phyloP scores from a whole-genome alignment of 1,140 invertebrate genomes.

The Charaxes varanes region DNA sequence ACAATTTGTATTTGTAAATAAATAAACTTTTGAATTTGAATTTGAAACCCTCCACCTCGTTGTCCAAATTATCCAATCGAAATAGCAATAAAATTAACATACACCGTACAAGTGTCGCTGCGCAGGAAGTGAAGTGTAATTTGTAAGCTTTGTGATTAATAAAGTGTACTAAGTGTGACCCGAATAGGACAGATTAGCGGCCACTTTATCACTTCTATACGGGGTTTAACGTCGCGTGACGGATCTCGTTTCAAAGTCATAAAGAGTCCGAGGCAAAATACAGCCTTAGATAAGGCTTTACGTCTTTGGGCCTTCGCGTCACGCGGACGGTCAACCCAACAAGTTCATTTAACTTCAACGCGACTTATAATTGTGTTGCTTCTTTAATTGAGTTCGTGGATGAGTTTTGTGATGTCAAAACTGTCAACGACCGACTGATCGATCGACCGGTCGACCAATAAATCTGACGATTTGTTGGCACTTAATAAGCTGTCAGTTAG shows the following conservation, averaged over 20 bases:
- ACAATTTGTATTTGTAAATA: too few relatives aligned
- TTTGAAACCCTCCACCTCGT: too few relatives aligned
- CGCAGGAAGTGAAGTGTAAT: conserved; percentile 67
- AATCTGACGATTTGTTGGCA: too few relatives aligned
- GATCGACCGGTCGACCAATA: too few relatives aligned
- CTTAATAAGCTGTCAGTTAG: too few relatives aligned
- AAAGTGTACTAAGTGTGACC: conserved; percentile 71
- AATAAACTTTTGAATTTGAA: too few relatives aligned
- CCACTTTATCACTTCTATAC: conserved; percentile 72
- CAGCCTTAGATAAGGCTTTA: conserved; percentile 69
- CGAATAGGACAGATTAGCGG: conserved; percentile 72
- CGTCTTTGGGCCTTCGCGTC: conserved; percentile 56
- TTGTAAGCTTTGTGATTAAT: conserved; percentile 74
- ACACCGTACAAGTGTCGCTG: conserved; percentile 50
- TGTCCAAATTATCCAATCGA: conserved; percentile 59
- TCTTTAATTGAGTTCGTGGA: conserved; percentile 43
- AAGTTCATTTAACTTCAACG: conserved; percentile 57
- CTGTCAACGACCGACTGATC: too few relatives aligned
- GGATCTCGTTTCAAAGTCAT: conserved; percentile 72
- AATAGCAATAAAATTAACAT: conserved; percentile 67
- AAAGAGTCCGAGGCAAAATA: conserved; percentile 72
- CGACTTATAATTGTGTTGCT: conserved; percentile 60
- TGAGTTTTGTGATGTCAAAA: too few relatives aligned
- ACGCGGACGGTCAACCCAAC: conserved; percentile 50
- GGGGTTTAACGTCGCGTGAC: conserved; percentile 71